These are phyloP conservation scores for Ochropleura plecta DNA, from an alignment of 2,888 invertebrate species.

Conservation along the genomic window DNA sequence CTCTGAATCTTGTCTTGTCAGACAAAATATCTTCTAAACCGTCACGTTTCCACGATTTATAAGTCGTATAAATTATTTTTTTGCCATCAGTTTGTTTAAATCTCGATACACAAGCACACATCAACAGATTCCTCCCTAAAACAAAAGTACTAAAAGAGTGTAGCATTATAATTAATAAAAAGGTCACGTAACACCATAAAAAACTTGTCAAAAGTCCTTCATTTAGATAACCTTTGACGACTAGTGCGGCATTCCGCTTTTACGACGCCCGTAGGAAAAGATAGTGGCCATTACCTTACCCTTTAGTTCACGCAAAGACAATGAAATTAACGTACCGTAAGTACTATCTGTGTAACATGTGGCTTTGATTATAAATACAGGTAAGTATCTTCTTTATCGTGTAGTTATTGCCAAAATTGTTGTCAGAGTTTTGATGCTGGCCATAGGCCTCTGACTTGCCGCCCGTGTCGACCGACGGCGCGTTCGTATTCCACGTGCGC, in stretches of 20 bases:
- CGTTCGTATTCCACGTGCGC: no score
- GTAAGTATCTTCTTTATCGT: no score
- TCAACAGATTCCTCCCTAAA: neutral
- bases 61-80: no score
- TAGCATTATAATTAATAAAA: slow-evolving; percentile 1
- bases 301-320: slow-evolving; percentile 15
- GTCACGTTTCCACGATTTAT: no score
- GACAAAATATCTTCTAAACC: no score
- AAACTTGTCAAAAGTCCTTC: slow-evolving; percentile 32
- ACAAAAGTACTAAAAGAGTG: neutral
- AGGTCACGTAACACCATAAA: neutral
- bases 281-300: slow-evolving; percentile 33
- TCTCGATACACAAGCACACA: no score
- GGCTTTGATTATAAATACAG: neutral
- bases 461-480: no score
- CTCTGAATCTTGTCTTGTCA: no score
- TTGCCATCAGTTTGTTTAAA: no score
- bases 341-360: neutral
- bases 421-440: no score
- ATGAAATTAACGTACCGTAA: slow-evolving; percentile 33
- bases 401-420: no score
- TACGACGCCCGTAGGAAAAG: slow-evolving; percentile 34
- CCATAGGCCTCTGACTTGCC: no score
- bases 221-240: slow-evolving; percentile 44
- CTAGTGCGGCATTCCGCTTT: slow-evolving; percentile 31